A percentile compares a stretch with the other conserved stretches of the same genome.
Conservation (phyloP, 2,113 vertebrate genomes). For the Echinops telfairi region DNA sequence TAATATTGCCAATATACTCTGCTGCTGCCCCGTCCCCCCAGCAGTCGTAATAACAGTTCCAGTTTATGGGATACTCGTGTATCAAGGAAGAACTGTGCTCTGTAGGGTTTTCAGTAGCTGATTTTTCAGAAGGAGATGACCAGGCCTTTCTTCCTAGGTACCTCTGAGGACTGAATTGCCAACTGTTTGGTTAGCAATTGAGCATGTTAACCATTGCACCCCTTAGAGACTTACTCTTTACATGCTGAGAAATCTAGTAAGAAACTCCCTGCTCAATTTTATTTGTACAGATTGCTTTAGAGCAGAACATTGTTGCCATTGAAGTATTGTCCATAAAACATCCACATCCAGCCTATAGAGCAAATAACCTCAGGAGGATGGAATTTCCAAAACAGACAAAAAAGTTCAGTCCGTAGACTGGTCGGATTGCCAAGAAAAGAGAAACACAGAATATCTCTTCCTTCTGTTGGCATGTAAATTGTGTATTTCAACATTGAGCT, state of each 20-base stretch:
- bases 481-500: not conserved
- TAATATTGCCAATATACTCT: not conserved
- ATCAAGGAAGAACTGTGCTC: not conserved
- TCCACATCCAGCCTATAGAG: not conserved
- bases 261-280: not conserved
- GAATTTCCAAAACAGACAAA: not conserved
- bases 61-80: not conserved
- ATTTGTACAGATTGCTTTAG: conserved; percentile 49
- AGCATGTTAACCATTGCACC: not conserved
- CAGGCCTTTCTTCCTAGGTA: not conserved
- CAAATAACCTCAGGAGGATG: not conserved
- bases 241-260: not conserved
- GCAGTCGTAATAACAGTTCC: no score
- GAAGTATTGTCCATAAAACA: not conserved
- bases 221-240: not conserved
- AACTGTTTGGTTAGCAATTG: not conserved
- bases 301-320: not conserved
- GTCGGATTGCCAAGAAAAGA: not conserved
- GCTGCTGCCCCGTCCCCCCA: no score
- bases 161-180: not conserved
- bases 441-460: not conserved
- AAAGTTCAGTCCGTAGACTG: not conserved
- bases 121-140: not conserved
- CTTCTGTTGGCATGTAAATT: not conserved
- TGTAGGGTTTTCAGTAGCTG: not conserved